Base-by-base conservation (phyloP, 2,888 invertebrate genomes). In the Lasioglossum villosulum region DNA sequence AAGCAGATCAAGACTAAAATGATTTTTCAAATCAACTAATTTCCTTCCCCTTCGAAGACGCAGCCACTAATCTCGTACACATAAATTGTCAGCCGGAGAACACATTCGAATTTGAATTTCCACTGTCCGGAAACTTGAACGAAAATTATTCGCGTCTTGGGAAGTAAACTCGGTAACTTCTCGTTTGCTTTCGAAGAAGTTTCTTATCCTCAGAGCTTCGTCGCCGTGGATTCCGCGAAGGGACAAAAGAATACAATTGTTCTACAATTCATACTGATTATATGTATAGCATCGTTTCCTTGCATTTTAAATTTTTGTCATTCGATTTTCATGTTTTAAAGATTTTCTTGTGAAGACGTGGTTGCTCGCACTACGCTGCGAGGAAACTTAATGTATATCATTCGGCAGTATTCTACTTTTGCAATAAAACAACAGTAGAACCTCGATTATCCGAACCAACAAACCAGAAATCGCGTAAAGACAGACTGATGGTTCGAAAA, bases 91-190 rank as follows among this genome's bases (percentile, higher is more conserved):
- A n/a, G 16, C 19, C 19, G 34, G 37, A 19, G 45, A 59, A 73
- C 71, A 63, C 79, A 71, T 80, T 75, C 85, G 70, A 85, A 89
- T 89, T 89, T 89, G 89, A 89, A 87, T 89, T 89, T 82, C 78
- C 73, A 81, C 52, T 70, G 78, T 78, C 72, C 48, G 27, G 77
- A 42, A 80, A 71, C 66, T 83, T 75, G 73, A 73, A 71, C 75
- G 79, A 80, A 85, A 85, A 89, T 89, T 89, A 89, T 89, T 89
- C 85, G 73, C 83, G 71, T 79, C 81, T 68, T 80, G 78, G 81
- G 83, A 84, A 82, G 86, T 82, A 80, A 89, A 87, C 85, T 89
- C 71, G 84, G 85, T 75, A 89, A 89, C 85, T 87, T 89, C 80
- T 71, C 79, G 78, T 80, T 81, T 77, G 72, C 72, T 82, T 80